Percentiles rank a stretch among this genome's conserved stretches.
These are phyloP conservation scores for Palythoa caribaeorum DNA, from an alignment of 92 coral and sea anemone species.

Conservation along the genomic window DNA sequence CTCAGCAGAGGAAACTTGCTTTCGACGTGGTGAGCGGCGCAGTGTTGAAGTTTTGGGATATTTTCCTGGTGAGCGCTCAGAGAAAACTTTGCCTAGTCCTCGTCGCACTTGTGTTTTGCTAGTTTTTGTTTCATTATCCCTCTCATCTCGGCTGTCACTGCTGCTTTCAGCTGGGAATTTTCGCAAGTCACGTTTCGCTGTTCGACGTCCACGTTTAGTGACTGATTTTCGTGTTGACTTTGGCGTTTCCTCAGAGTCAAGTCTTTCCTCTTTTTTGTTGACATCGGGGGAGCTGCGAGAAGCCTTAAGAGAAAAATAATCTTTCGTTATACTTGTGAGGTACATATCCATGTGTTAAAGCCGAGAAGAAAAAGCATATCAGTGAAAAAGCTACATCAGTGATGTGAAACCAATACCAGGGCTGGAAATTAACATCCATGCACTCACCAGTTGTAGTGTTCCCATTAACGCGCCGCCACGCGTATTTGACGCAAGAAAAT, in stretches of 20 bases:
- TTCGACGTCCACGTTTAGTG: slow-evolving; percentile 15
- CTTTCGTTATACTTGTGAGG: neutral
- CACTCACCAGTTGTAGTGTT: no score
- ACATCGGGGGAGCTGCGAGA: slow-evolving; percentile 26
- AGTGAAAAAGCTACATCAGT: no score
- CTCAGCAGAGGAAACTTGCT: neutral
- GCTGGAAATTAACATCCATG: no score
- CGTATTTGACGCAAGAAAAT: no score
- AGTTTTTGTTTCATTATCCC: slow-evolving; percentile 4
- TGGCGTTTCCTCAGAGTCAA: slow-evolving; percentile 64
- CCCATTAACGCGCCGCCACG: no score
- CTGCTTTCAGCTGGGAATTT: slow-evolving; percentile 49
- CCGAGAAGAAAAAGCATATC: no score
- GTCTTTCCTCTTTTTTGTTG: slow-evolving; percentile 26
- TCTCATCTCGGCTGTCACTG: slow-evolving; percentile 75
- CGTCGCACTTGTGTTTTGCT: slow-evolving; percentile 64
- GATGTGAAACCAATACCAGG: no score
- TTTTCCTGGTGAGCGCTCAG: slow-evolving; percentile 48
- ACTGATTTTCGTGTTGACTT: slow-evolving; percentile 72
- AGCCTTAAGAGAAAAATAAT: neutral
- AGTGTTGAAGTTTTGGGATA: neutral
- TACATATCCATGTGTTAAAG: no score
- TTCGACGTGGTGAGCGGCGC: slow-evolving; percentile 75
- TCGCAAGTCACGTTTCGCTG: slow-evolving; percentile 31
- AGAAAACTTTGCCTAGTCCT: slow-evolving; percentile 49